Conservation (phyloP, 2,113 vertebrate species). For the Larimichthys crocea region DNA sequence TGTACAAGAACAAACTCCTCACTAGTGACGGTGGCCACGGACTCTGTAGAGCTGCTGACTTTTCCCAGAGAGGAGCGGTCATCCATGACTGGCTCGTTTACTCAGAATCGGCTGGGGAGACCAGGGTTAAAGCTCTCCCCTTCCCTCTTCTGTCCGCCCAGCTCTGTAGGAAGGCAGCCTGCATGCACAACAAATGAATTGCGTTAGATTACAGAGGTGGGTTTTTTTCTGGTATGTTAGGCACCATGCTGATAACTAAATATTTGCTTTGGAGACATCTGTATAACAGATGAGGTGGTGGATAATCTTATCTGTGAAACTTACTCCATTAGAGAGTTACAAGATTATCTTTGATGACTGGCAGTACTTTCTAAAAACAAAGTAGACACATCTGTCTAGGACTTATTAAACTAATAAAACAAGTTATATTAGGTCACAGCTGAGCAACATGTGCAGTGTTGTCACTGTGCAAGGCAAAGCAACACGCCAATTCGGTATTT, state of each 20-base stretch:
- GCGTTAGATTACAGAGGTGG: background rate
- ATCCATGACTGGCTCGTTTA: conserved; percentile 87
- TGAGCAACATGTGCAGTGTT: background rate
- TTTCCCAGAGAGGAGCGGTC: conserved; percentile 89
- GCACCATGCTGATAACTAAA: background rate
- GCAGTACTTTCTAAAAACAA: background rate
- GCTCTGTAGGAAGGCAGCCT: conserved; percentile 31
- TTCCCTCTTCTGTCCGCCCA: conserved; percentile 51
- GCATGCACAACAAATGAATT: background rate
- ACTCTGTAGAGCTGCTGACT: conserved; percentile 88
- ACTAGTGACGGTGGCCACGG: conserved; percentile 89
- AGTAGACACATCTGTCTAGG: background rate
- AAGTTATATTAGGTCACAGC: background rate
- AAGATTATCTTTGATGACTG: background rate
- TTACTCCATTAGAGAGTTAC: background rate
- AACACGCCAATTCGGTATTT: background rate
- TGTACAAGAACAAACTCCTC: conserved; percentile 95
- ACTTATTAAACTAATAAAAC: background rate
- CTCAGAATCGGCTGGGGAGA: conserved; percentile 64
- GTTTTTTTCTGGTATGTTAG: background rate
- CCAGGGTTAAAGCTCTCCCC: conserved; percentile 74
- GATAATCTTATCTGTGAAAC: background rate
- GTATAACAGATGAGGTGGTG: background rate
- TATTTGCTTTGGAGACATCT: background rate
- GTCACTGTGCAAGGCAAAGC: background rate